Base-by-base conservation (phyloP, 2,888 invertebrate species). In the Eupithecia exiguata region DNA sequence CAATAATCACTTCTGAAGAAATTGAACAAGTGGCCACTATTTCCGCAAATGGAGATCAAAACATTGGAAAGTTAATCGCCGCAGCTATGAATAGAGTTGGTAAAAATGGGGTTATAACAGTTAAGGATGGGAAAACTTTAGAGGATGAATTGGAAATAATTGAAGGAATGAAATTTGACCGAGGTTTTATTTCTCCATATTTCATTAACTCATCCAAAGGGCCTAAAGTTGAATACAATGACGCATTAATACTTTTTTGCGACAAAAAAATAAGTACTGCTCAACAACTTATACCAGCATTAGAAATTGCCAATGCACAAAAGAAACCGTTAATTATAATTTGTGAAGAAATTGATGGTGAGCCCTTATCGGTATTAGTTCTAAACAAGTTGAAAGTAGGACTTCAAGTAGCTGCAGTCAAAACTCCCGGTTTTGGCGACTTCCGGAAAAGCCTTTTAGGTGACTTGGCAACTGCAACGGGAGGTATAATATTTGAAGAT, bases 11-110 rank as follows among this genome's bases (percentile, higher is more conserved):
- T 1, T 97, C 99, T 0, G 99, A 98, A 91, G 99, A 99, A 95
- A 99, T 99, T 84, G 98, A 99, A 66, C 99, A 99, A 94, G 99
- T 99, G 38, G 99, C 99, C 1, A 99, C 99, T 1, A 99, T 99
- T 85, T 99, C 99, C 9, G 99, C 99, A 1, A 99, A 99, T 92
- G 99, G 99, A 10, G 99, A 99, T 90, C 95, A 92, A 78, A 95
- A 96, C 1, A 96, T 99, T 82, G 99, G 99, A 65, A 96, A 97
- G 82, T 95, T 99, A 43, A 99, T 99, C 82, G 98, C 99, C 36
- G 96, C 97, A 86, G 99, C 99, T 36, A 99, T 99, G 99, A 97
- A 98, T 84, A 96, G 95, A 89, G 99, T 99, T 70, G 99, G 99
- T 7, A 97, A 98, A 86, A 98, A 99, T 90, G 99, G 99, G 71